These are phyloP conservation scores for Leptopterna dolabrata DNA, from an alignment of 2,888 invertebrate species.

Conservation along the genomic window DNA sequence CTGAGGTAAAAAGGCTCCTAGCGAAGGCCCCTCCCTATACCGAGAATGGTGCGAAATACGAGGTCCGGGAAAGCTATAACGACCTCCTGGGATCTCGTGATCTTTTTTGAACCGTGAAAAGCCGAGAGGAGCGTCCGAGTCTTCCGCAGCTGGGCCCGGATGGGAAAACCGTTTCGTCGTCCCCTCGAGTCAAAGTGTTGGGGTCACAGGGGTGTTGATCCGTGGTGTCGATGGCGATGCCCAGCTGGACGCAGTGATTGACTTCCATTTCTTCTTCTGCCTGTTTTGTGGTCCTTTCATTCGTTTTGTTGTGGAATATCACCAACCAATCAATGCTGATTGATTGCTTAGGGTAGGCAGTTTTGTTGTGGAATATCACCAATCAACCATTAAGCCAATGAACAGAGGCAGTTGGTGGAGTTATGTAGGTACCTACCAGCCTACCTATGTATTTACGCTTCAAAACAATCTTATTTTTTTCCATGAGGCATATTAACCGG, in stretches of 20 bases:
- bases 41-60: not conserved
- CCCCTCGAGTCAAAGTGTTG: not conserved
- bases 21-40: not conserved
- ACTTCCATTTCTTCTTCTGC: no score
- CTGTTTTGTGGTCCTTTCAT: no score
- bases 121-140: not conserved
- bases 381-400: no score
- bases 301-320: no score
- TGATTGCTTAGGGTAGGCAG: no score
- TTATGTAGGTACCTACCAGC: no score
- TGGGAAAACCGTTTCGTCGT: constrained; percentile 8
- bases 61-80: not conserved
- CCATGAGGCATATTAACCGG: no score
- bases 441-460: no score
- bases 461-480: no score
- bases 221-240: not conserved
- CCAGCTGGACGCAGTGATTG: not conserved
- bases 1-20: not conserved
- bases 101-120: not conserved
- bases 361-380: no score
- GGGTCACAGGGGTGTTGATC: constrained; percentile 6
- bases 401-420: no score
- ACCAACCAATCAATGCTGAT: no score
- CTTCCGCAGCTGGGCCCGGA: not conserved
- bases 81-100: constrained; percentile 32